Evolutionary conservation across 23 tunicate species (phyloP), one percentile per base, ranked within the genome.

Genomic region (Halocynthia roretzi): DNA sequence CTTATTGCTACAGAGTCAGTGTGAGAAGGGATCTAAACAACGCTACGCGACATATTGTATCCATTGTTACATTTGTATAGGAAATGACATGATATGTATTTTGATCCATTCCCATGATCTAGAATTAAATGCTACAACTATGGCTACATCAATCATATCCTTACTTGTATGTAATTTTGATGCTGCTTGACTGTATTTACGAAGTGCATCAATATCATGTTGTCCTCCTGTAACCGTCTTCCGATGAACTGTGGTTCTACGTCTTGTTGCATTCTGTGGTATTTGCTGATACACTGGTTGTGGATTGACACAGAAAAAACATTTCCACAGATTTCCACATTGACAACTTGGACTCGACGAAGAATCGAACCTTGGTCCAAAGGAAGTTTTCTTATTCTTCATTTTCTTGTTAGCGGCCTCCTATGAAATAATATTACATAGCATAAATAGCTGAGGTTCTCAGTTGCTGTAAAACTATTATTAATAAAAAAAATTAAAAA

Each of bases 291-390:
- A 71, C 7, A 23, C 75, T 8, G 67, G 83, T 66, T 77, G 50
- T 8, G 90, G 87, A 7, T 68, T 78, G 40, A 85, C 80, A 80
- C 98, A 92, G 52, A 86, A 60, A 6, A 87, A 83, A 60, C 90
- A 85, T 50, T 86, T 84, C 68, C 98, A 92, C 7, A 92, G 53
- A 80, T 92, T 82, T 7, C 98, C 98, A 19, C 79, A 71, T 6
- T 92, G 91, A 62, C 98, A 92, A 56, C 86, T 78, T 51, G 31
- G 83, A 76, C 2, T 77, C 89, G 55, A 78, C 82, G 67, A 76
- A 77, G 71, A 77, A 44, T 6, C 82, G 57, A 10, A 64, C 71
- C 5, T 60, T 19, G 8, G 84, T 80, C 23, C 84, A 84, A 7
- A 31, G 44, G 44, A 31, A 31, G 44, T 31, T 31, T 31, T 31